Evolutionary conservation across 2,888 invertebrate genomes (phyloP).

Genomic region (Sthenelais limicola): DNA sequence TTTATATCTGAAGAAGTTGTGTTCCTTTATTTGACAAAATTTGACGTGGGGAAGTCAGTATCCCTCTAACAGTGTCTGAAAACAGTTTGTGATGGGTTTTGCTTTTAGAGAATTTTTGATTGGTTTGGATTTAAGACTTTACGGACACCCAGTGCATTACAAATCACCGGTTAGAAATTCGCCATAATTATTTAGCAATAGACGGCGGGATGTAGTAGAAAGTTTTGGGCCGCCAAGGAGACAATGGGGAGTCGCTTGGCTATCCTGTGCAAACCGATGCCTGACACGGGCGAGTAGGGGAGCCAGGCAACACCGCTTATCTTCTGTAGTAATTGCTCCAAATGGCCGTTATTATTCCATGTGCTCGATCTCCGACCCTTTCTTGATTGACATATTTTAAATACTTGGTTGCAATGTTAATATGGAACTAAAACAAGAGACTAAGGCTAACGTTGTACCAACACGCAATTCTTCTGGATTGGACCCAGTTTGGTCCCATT

Average conservation of each 20-base stretch:
- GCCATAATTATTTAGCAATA: no score
- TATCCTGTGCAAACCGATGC: slow-evolving; percentile 6
- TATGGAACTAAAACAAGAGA: slow-evolving; percentile 28
- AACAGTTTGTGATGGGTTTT: no score
- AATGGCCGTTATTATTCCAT: slow-evolving; percentile 36
- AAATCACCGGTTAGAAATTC: no score
- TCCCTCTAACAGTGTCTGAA: no score
- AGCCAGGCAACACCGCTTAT: slow-evolving; percentile 26
- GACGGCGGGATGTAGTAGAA: neutral
- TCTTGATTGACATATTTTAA: slow-evolving; percentile 40
- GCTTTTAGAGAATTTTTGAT: no score
- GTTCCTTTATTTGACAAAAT: no score
- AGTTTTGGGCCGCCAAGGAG: no score
- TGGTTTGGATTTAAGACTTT: no score
- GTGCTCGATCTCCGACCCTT: slow-evolving; percentile 3
- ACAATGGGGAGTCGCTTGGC: slow-evolving; percentile 7
- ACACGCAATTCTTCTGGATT: slow-evolving; percentile 20
- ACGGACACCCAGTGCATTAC: no score
- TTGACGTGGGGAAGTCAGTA: no score
- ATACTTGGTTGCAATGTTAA: slow-evolving; percentile 21
- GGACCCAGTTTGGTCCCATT: neutral
- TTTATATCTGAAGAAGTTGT: no score
- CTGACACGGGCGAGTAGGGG: slow-evolving; percentile 3
- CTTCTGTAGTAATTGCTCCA: slow-evolving; percentile 27
- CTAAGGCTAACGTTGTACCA: slow-evolving; percentile 2